A percentile compares a stretch with the other conserved stretches of the same genome.
phyloP scores from a whole-genome alignment of 1,140 invertebrate species.

The Lordiphosa mommai region DNA sequence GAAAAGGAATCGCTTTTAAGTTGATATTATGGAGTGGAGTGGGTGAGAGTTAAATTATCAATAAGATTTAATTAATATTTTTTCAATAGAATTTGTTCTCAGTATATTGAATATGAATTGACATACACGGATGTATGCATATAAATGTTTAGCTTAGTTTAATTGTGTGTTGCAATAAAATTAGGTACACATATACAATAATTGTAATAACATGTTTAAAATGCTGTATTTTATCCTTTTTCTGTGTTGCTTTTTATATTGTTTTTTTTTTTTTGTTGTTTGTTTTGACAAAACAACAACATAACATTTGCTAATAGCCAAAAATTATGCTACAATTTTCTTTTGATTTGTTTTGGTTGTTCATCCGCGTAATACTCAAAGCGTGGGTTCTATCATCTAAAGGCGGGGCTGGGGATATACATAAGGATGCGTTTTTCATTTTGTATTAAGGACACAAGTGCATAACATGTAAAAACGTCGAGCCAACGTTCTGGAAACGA shows the following conservation, averaged over 20 bases:
- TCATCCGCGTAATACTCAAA: constrained; percentile 59
- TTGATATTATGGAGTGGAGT: no score
- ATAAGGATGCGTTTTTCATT: constrained; percentile 29
- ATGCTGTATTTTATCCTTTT: constrained; percentile 22
- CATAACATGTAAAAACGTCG: constrained; percentile 45
- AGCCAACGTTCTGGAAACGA: constrained; percentile 14
- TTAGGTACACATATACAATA: constrained; percentile 42
- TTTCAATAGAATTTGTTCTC: no score
- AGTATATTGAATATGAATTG: background rate
- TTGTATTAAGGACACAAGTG: constrained; percentile 70
- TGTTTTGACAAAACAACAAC: constrained; percentile 21
- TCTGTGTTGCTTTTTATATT: background rate
- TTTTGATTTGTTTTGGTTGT: constrained; percentile 52
- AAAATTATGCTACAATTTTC: constrained; percentile 56
- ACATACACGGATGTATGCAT: background rate
- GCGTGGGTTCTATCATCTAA: constrained; percentile 27
- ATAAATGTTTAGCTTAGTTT: constrained; percentile 25
- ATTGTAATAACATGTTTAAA: constrained; percentile 45
- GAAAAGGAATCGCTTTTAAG: no score
- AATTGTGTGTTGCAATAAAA: constrained; percentile 26
- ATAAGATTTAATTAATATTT: no score
- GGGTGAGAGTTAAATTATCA: no score
- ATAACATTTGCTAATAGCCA: constrained; percentile 61
- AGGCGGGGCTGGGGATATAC: constrained; percentile 7
- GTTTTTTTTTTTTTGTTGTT: background rate